Base-by-base conservation (phyloP, 2,113 vertebrate species). In the Ornithorhynchus anatinus region DNA sequence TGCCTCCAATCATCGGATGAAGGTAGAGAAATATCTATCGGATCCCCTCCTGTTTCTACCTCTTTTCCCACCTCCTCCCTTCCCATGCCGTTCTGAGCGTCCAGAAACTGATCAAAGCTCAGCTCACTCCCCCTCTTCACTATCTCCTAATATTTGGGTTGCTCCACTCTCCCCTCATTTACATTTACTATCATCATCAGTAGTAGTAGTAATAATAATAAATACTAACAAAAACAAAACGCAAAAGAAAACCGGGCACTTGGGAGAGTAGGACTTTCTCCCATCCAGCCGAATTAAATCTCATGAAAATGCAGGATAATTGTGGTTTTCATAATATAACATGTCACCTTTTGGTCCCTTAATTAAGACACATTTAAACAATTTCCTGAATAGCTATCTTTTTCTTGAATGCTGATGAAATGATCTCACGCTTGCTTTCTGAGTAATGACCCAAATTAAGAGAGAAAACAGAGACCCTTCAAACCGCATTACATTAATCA, bases 371-470 rank as follows among this genome's bases (percentile, higher is more conserved):
- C 71, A 45, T 82, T 86, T 72, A 83, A 88, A 76, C 91, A 87
- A 84, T 89, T 91, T 94, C 86, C 92, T 84, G 67, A 89, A 77
- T 77, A 84, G 82, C 89, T 71, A 36, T 89, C 84, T 84, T 68
- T 57, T 60, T 80, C 74, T 66, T 79, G 84, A 91, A 86, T 91
- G 91, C 93, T 89, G 89, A 91, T 90, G 94, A 94, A 93, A 89
- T 89, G 90, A 92, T 94, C 90, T 94, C 93, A 92, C 94, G 94
- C 96, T 96, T 94, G 94, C 96, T 95, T 95, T 92, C 79, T 72
- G 89, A 92, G 92, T 98, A 97, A 97, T 96, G 94, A 95, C 91
- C 93, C 92, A 95, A 96, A 96, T 96, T 94, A 97, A 96, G 94
- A 94, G 94, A 92, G 94, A 93, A 95, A 96, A 95, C 93, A 94